phyloP scores from a whole-genome alignment of 2,797 vertebrate genomes.

The Ptychadena robeensis region DNA sequence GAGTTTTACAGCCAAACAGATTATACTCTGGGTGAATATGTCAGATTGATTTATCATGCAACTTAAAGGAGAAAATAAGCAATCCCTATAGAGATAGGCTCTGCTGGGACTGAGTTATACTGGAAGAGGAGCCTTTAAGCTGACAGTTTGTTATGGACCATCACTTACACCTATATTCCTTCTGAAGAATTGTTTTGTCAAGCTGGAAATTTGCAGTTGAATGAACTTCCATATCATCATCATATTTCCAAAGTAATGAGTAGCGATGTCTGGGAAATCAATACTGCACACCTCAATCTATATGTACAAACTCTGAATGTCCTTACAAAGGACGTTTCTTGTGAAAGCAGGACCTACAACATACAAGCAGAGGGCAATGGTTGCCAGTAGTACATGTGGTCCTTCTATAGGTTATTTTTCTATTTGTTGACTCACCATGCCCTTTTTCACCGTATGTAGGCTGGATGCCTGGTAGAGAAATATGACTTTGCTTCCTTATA shows the following conservation, averaged over 20 bases:
- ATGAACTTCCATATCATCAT: neutral
- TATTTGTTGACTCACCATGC: too few species aligned
- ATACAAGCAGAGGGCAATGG: too few species aligned
- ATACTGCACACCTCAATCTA: neutral
- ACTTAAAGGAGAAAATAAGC: slow-evolving; percentile 55
- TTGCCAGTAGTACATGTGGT: too few species aligned
- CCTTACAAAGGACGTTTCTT: neutral
- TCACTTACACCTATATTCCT: slow-evolving; percentile 21
- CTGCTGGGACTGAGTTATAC: slow-evolving; percentile 26
- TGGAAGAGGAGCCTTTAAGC: slow-evolving; percentile 25
- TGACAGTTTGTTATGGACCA: slow-evolving; percentile 14
- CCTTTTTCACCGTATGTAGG: too few species aligned
- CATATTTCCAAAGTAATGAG: neutral
- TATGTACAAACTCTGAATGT: neutral
- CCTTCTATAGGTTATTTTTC: too few species aligned
- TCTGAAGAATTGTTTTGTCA: neutral
- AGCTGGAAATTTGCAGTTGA: neutral
- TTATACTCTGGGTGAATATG: slow-evolving; percentile 57
- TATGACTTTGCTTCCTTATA: too few species aligned
- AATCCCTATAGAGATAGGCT: slow-evolving; percentile 47
- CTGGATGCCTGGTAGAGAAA: too few species aligned
- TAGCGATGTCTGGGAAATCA: neutral
- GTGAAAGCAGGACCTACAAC: too few species aligned
- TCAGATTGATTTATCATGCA: slow-evolving; percentile 57
- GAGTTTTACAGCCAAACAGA: slow-evolving; percentile 59